Base-by-base conservation (phyloP, 2,888 invertebrate genomes). In the Cactoblastis cactorum region DNA sequence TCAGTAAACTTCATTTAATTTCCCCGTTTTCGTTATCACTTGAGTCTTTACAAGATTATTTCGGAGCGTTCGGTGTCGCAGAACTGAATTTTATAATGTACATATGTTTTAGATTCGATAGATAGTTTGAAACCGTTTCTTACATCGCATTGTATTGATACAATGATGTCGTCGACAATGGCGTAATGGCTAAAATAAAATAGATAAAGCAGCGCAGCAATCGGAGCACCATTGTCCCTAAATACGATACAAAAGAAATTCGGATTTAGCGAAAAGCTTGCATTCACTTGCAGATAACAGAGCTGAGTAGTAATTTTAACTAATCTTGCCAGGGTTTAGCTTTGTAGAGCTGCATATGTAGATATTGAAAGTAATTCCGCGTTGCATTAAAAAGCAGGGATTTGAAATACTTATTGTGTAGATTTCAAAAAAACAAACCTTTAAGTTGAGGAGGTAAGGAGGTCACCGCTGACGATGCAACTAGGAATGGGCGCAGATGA, bases 211-310 rank as follows among this genome's bases (percentile, higher is more conserved):
- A 73, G 70, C 65, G 63, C 72, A 76, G 79, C 85, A 84, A 83
- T 85, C 77, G 78, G 73, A 70, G 77, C 64, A 70, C 83, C 71
- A 85, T 86, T 85, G 85, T 86, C 80, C 82, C 71, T 81, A 77
- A 82, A 79, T 73, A 74, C 71, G 69, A 61, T 65, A 80, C 76
- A 80, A 83, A 78, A 79, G 80, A 74, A 78, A 70, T 70, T 65
- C 72, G 73, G 71, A 73, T 74, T 72, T 69, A 74, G 70, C 69
- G 65, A 69, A 73, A 73, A 65, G 63, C 62, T 62, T 62, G 67
- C 65, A 67, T 65, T 69, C 59, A 39, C 52, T 61, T 64, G 55
- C 58, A 62, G 69, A 65, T 65, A 65, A 67, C 67, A 69, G 61
- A 61, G 61, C 58, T 35, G 24, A 46, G 45, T 48, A 63, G 61